These are phyloP conservation scores for Empis livida DNA, from an alignment of 2,888 invertebrate species.

Conservation along the genomic window DNA sequence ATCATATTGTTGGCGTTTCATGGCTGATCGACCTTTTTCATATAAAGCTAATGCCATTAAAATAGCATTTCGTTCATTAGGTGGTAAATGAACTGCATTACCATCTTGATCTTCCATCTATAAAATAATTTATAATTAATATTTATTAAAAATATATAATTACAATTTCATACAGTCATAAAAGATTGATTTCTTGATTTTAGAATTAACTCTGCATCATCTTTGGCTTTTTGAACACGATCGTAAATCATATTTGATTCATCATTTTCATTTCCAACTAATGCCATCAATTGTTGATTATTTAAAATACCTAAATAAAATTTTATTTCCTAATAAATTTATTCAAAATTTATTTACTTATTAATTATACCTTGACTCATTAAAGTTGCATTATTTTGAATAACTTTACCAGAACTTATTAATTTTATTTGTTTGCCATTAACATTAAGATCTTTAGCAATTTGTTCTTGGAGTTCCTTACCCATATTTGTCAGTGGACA, in stretches of 20 bases:
- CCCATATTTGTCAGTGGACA: slow-evolving; percentile 42
- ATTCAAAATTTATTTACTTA: not conserved
- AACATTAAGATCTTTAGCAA: slow-evolving; percentile 39
- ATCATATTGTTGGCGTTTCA: slow-evolving; percentile 51
- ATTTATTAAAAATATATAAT: slow-evolving; percentile 18
- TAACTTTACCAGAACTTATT: slow-evolving; percentile 3
- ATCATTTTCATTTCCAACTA: slow-evolving; percentile 37
- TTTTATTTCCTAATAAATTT: not conserved
- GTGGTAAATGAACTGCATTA: slow-evolving; percentile 55
- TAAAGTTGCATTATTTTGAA: not conserved
- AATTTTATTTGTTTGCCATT: not conserved
- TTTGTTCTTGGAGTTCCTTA: slow-evolving; percentile 40
- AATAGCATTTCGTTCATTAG: slow-evolving; percentile 52
- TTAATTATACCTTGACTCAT: slow-evolving; percentile 2
- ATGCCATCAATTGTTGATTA: slow-evolving; percentile 53
- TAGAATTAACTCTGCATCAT: slow-evolving; percentile 42
- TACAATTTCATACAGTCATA: slow-evolving; percentile 9
- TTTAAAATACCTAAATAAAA: slow-evolving; percentile 40
- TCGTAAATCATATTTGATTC: slow-evolving; percentile 37
- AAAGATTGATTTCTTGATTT: slow-evolving; percentile 31
- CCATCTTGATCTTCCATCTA: slow-evolving; percentile 70
- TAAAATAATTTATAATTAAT: slow-evolving; percentile 2
- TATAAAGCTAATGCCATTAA: slow-evolving; percentile 67
- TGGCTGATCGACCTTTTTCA: slow-evolving; percentile 59
- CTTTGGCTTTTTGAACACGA: slow-evolving; percentile 42